Evolutionary conservation across 1,140 invertebrate genomes (phyloP), one percentile per base, ranked within the genome.

Genomic region (Colletes latitarsis): DNA sequence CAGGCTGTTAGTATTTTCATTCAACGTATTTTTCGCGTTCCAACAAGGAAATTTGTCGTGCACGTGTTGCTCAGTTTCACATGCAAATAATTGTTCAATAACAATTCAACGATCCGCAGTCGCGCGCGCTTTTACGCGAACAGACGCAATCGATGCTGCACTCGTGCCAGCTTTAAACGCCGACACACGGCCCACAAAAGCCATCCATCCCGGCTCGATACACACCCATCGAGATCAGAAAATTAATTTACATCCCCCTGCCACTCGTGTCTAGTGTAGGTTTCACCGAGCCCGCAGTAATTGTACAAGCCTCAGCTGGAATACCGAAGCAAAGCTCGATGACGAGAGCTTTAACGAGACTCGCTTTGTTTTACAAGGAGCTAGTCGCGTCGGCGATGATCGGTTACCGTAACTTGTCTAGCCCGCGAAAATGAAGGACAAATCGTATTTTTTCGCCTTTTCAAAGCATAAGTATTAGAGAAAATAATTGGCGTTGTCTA

Each of bases 181-280:
- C 63, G 63, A 64, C n/a, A 64, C 15, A 64, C 62, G 39, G 41
- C 15, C 15, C 63, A 66, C 63, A 66, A 46, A 66, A 66, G 63
- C 63, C 63, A 66, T 46, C 17, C 41, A 66, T 15, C 9, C 63
- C 14, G 21, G 60, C 21, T 66, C 63, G 43, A 19, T 46, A 41
- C 41, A n/a, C 63, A 39, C 63, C 63, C 63, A 5, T 43, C 41
- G 41, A 66, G 63, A 66, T 66, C 63, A 66, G 63, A 66, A 66
- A 66, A 66, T 66, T 66, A 66, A 66, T 66, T 66, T 46, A 66
- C 63, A 46, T 46, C 17, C 63, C 10, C 17, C 17, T 14, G 41
- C 39, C 63, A n/a, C 63, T 43, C 39, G 63, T 19, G 63, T 66
- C 41, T 43, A 41, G 63, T 66, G 15, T 46, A 66, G 63, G 43